Conservation (phyloP, 2,113 vertebrate genomes). For the Brienomyrus brachyistius region DNA sequence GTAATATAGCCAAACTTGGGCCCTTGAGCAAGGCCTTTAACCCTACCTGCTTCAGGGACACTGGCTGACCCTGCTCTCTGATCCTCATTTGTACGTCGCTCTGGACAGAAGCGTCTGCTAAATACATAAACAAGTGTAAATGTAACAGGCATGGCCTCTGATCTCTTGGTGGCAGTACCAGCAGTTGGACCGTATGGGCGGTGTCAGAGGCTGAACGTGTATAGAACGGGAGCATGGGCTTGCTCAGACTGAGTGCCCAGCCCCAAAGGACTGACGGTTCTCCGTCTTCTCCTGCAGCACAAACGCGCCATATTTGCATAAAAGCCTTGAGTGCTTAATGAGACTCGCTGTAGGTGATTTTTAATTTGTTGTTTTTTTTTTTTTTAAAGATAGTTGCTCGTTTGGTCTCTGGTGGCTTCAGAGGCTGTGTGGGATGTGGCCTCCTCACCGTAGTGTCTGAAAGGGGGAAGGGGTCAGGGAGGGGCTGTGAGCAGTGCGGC, state of each 20-base stretch:
- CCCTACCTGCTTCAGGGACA: background rate
- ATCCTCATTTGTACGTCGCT: background rate
- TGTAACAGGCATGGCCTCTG: background rate
- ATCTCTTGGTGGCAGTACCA: background rate
- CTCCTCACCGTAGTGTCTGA: background rate
- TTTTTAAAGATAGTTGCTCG: background rate
- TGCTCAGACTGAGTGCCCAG: background rate
- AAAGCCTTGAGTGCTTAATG: background rate
- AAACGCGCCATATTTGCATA: background rate
- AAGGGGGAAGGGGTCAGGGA: background rate
- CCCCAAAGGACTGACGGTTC: background rate
- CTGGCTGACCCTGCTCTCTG: background rate
- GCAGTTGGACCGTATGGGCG: background rate
- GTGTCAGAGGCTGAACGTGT: background rate
- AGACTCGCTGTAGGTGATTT: background rate
- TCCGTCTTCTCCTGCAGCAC: background rate
- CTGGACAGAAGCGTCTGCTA: background rate
- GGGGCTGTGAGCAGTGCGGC: background rate
- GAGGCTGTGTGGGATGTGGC: background rate
- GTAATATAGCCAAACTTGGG: background rate
- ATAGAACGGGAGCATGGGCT: background rate
- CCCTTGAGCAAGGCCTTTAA: background rate
- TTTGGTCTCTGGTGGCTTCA: background rate
- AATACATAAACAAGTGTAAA: background rate
- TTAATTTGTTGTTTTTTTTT: background rate